Evolutionary conservation across 2,888 invertebrate species (phyloP).

Genomic region (Orchestes rusci): DNA sequence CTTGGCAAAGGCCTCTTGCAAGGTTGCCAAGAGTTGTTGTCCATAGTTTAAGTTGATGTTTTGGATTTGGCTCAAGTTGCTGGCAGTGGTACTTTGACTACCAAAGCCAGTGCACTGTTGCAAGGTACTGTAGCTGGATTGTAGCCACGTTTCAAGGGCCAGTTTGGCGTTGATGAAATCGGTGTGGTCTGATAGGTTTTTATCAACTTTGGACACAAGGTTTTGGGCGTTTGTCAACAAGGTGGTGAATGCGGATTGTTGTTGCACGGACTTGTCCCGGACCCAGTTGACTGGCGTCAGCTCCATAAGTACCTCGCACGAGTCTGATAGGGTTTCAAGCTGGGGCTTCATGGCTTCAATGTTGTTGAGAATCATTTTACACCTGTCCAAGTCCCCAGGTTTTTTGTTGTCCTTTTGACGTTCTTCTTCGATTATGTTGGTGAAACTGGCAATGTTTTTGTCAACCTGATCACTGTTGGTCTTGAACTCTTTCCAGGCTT

Average conservation of each 20-base stretch:
- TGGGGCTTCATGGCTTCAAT: slow-evolving; percentile 68
- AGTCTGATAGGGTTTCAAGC: slow-evolving; percentile 78
- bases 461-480: slow-evolving; percentile 65
- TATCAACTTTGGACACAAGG: slow-evolving; percentile 78
- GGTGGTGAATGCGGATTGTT: slow-evolving; percentile 76
- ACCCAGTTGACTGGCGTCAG: slow-evolving; percentile 78
- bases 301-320: slow-evolving; percentile 81
- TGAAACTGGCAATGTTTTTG: slow-evolving; percentile 66
- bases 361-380: slow-evolving; percentile 67
- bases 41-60: slow-evolving; percentile 69
- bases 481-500: slow-evolving; percentile 76
- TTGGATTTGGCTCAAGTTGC: slow-evolving; percentile 71
- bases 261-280: slow-evolving; percentile 76
- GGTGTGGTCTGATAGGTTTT: slow-evolving; percentile 84
- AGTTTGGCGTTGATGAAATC: slow-evolving; percentile 83
- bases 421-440: slow-evolving; percentile 56
- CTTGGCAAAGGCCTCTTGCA: slow-evolving; percentile 79
- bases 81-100: slow-evolving; percentile 65
- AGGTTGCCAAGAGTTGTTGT: slow-evolving; percentile 72
- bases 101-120: slow-evolving; percentile 78
- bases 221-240: slow-evolving; percentile 73
- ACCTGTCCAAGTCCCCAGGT: slow-evolving; percentile 69
- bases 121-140: slow-evolving; percentile 71
- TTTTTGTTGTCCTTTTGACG: slow-evolving; percentile 62
- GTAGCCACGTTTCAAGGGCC: slow-evolving; percentile 77